phyloP scores from a whole-genome alignment of 2,113 vertebrate genomes.

The Amphiprion ocellaris region DNA sequence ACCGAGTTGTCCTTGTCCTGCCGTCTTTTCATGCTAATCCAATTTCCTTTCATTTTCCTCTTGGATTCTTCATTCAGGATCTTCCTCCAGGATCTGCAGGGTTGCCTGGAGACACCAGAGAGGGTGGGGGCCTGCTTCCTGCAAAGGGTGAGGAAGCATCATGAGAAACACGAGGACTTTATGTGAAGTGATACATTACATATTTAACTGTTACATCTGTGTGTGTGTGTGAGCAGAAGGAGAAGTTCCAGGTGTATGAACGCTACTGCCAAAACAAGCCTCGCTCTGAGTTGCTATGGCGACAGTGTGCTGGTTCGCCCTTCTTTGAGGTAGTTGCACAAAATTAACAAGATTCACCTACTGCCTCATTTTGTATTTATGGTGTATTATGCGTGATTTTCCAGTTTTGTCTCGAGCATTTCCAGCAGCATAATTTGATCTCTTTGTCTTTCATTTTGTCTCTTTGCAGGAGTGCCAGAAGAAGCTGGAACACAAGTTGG shows the following conservation, averaged over 20 bases:
- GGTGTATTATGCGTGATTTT: background rate
- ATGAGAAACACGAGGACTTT: background rate
- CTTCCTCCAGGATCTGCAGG: constrained; percentile 93
- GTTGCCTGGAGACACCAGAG: constrained; percentile 90
- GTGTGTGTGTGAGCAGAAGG: constrained; percentile 84
- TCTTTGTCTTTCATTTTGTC: background rate
- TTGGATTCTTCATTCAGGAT: constrained; percentile 82
- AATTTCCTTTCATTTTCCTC: constrained; percentile 28
- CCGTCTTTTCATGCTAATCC: constrained; percentile 23
- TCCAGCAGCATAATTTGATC: background rate
- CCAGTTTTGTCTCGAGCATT: background rate
- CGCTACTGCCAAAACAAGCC: constrained; percentile 98
- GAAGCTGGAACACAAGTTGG: constrained; percentile 95
- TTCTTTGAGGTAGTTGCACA: constrained; percentile 92
- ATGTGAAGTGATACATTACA: background rate
- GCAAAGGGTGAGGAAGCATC: constrained; percentile 87
- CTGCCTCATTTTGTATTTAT: background rate
- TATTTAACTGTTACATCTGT: constrained; percentile 13
- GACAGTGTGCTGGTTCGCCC: constrained; percentile 90
- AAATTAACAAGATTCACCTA: background rate
- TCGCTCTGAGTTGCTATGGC: constrained; percentile 93
- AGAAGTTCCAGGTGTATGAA: constrained; percentile 97
- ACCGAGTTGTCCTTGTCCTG: constrained; percentile 13
- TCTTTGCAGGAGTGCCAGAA: constrained; percentile 91
- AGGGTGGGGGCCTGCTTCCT: constrained; percentile 93